These are phyloP conservation scores for Tetramorium parvispinum DNA, from an alignment of 1,140 invertebrate species.

Conservation along the genomic window DNA sequence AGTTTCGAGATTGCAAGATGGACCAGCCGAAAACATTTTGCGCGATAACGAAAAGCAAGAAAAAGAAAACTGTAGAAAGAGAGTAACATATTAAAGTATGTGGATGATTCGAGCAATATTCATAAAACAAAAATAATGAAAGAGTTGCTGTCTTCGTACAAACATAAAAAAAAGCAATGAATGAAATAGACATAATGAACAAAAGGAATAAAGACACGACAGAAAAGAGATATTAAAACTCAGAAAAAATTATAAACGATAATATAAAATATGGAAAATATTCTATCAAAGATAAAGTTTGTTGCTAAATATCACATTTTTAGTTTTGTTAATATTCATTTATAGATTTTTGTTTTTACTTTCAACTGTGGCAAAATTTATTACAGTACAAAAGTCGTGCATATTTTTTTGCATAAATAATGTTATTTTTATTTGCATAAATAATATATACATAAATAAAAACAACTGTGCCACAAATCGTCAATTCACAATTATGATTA, in stretches of 20 bases:
- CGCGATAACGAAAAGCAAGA: not conserved
- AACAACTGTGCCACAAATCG: not conserved
- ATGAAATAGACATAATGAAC: not conserved
- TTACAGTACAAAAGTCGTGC: not conserved
- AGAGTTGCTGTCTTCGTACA: not conserved
- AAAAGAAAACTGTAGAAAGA: not conserved
- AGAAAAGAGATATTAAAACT: conserved; percentile 22
- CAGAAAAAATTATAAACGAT: not conserved
- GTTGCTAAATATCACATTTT: not conserved
- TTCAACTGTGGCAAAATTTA: not conserved
- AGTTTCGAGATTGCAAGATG: not conserved
- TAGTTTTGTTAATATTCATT: not conserved
- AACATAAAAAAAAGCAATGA: conserved; percentile 19
- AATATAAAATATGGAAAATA: not conserved
- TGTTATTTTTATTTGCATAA: not conserved
- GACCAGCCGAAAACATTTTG: conserved; percentile 9
- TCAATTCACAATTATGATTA: conserved; percentile 1
- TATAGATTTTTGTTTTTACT: not conserved
- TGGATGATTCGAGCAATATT: conserved; percentile 57
- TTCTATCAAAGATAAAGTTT: not conserved
- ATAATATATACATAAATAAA: conserved; percentile 5
- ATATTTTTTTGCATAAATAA: not conserved
- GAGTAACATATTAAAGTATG: conserved; percentile 37
- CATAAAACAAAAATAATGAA: conserved; percentile 40
- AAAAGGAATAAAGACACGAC: conserved; percentile 11